Evolutionary conservation across 2,888 invertebrate genomes (phyloP).

Genomic region (Lepeophtheirus nordmannii): DNA sequence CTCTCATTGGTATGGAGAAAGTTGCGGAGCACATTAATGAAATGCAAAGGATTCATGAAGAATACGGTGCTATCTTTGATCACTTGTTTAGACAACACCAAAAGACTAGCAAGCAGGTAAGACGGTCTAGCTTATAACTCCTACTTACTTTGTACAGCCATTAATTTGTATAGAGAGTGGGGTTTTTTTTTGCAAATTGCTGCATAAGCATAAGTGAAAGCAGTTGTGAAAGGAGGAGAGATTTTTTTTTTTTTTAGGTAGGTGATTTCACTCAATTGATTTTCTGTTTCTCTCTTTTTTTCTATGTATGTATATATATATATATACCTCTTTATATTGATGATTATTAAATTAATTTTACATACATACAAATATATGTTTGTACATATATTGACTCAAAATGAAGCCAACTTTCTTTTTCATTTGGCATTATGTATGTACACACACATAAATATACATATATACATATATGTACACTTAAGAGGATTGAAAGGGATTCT

Average conservation of each 20-base stretch:
- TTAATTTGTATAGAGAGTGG: too few relatives aligned
- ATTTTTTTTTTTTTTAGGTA: too few relatives aligned
- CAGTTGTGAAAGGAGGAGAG: too few relatives aligned
- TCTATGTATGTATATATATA: too few relatives aligned
- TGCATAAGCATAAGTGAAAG: too few relatives aligned
- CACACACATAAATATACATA: too few relatives aligned
- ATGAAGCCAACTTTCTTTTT: too few relatives aligned
- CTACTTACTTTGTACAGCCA: background rate
- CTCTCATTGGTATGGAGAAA: constrained; percentile 91
- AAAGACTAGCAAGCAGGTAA: constrained; percentile 72
- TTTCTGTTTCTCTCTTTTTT: constrained; percentile 23
- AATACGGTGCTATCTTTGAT: constrained; percentile 95
- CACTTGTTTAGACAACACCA: constrained; percentile 88
- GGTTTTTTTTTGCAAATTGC: too few relatives aligned
- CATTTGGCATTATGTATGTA: too few relatives aligned
- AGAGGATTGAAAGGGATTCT: too few relatives aligned
- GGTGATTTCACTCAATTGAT: too few relatives aligned
- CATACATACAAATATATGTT: background rate
- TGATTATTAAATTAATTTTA: constrained; percentile 16
- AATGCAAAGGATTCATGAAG: constrained; percentile 98
- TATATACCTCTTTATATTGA: constrained; percentile 19
- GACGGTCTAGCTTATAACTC: background rate
- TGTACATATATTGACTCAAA: constrained; percentile 4
- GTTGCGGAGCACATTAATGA: constrained; percentile 98
- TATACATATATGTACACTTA: too few relatives aligned